Conservation (phyloP, 2,113 vertebrate genomes). For the Antigone vipio region DNA sequence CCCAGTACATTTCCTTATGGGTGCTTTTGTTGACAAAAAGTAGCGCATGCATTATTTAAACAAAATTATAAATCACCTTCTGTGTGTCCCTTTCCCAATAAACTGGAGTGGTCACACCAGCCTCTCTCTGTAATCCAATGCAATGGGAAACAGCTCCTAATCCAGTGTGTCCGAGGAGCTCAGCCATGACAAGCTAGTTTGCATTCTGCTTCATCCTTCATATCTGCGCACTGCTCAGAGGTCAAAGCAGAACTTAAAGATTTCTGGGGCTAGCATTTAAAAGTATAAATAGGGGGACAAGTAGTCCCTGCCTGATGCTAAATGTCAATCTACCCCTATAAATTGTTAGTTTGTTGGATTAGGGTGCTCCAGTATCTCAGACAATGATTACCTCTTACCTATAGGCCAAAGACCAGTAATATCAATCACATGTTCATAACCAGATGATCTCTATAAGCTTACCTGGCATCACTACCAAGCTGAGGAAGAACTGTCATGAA, state of each 20-base stretch:
- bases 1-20: not conserved
- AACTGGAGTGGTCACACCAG: rapidly evolving
- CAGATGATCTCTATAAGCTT: not conserved
- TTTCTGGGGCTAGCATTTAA: not conserved
- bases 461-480: not conserved
- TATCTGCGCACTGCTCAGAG: not conserved
- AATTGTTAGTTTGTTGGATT: not conserved
- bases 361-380: not conserved
- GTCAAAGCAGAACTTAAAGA: not conserved
- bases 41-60: not conserved
- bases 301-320: not conserved
- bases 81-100: not conserved
- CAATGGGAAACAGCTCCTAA: not conserved
- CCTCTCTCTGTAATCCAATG: not conserved
- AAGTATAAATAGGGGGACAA: not conserved
- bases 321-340: not conserved
- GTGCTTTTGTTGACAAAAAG: not conserved
- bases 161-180: not conserved
- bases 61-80: not conserved
- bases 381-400: not conserved
- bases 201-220: not conserved
- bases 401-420: not conserved
- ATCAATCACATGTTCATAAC: not conserved
- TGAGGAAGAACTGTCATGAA: not conserved
- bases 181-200: not conserved